These are phyloP conservation scores for Sorex fumeus DNA, from an alignment of 2,113 vertebrate species.

Conservation along the genomic window DNA sequence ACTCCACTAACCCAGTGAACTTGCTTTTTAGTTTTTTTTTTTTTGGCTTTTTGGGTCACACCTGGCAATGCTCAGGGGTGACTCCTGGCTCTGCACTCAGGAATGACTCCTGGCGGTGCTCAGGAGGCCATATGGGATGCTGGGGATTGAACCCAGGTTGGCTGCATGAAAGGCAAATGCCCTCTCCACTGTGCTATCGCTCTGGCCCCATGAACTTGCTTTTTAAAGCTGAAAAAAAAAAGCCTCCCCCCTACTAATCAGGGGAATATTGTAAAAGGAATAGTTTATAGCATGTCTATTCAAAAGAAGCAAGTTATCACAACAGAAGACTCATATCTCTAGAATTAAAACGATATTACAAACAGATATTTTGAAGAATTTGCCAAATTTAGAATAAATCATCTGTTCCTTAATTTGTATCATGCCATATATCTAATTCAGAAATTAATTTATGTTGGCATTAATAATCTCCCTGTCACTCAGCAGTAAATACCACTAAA, in stretches of 20 bases:
- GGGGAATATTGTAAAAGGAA: conserved; percentile 4
- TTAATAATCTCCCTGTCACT: conserved; percentile 16
- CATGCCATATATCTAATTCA: not conserved
- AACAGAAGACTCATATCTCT: not conserved
- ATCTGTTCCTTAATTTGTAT: not conserved
- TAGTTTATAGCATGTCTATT: conserved; percentile 24
- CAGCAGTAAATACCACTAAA: not conserved
- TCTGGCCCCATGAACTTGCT: conserved; percentile 24
- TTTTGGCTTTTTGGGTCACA: too few species aligned
- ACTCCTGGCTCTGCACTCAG: too few species aligned
- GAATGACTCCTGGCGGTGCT: too few species aligned
- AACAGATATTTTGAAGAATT: conserved; percentile 18
- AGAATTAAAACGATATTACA: conserved; percentile 59
- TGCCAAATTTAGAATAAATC: not conserved
- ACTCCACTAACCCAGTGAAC: not conserved
- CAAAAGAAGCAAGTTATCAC: conserved; percentile 39
- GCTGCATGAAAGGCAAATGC: too few species aligned
- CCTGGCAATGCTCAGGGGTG: too few species aligned
- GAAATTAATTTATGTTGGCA: conserved; percentile 32
- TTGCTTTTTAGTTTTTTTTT: conserved; percentile 53
- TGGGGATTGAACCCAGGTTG: too few species aligned
- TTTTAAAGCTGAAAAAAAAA: conserved; percentile 13
- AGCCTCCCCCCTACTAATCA: conserved; percentile 2
- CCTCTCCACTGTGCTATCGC: too few species aligned
- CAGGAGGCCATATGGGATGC: too few species aligned